Conservation (phyloP, 2,113 vertebrate genomes). For the Uropsilus gracilis region DNA sequence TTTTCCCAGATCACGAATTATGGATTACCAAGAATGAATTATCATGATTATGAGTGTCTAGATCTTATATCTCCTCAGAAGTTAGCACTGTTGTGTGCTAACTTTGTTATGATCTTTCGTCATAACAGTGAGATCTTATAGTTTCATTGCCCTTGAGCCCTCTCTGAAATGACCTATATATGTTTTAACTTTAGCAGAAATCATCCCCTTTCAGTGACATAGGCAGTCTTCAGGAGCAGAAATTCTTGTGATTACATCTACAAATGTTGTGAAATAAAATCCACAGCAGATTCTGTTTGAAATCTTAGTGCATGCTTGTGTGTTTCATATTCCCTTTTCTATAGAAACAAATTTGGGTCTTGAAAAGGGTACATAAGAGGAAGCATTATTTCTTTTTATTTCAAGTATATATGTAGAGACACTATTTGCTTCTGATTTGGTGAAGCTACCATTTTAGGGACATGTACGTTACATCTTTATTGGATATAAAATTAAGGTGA, state of each 20-base stretch:
- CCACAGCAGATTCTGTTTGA: neutral
- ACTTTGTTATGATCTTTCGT: neutral
- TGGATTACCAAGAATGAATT: neutral
- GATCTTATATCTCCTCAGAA: neutral
- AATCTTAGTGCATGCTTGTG: neutral
- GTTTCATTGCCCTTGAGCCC: neutral
- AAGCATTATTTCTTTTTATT: slow-evolving; percentile 19
- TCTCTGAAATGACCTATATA: neutral
- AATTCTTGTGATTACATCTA: neutral
- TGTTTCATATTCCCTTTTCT: neutral
- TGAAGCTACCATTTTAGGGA: neutral
- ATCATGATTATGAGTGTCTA: neutral
- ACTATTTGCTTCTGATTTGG: neutral
- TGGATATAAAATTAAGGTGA: slow-evolving; percentile 29
- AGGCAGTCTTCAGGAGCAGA: neutral
- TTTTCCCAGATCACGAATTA: neutral
- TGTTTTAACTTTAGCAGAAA: neutral
- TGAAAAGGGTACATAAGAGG: neutral
- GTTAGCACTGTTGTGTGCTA: neutral
- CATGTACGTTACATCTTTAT: slow-evolving; percentile 33
- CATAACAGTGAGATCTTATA: neutral
- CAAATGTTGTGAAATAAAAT: neutral
- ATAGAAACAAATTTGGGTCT: neutral
- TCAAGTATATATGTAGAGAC: slow-evolving; percentile 25
- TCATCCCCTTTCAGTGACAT: neutral